phyloP scores from a whole-genome alignment of 2,113 vertebrate species.

The Heterochromis multidens region DNA sequence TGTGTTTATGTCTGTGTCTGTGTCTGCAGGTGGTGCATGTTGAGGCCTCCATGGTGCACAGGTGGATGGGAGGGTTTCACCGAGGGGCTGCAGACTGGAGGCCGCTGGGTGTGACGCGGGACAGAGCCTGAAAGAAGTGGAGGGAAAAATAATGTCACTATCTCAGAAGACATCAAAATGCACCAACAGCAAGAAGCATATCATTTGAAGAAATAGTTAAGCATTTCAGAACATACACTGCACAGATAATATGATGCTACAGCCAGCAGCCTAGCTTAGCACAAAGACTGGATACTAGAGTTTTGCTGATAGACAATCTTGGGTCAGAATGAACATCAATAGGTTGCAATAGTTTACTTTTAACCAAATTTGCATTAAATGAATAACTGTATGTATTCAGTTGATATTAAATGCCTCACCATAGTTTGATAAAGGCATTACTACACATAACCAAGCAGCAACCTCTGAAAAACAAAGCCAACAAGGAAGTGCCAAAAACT shows the following conservation, averaged over 20 bases:
- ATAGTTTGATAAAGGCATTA: neutral
- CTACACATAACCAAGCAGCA: neutral
- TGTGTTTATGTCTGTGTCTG: slow-evolving; percentile 11
- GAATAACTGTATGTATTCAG: no score
- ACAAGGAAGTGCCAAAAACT: neutral
- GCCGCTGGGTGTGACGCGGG: slow-evolving; percentile 90
- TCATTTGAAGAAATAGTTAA: neutral
- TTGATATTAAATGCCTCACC: neutral
- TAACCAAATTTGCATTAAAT: no score
- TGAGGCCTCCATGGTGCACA: slow-evolving; percentile 78
- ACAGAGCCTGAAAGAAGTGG: slow-evolving; percentile 81
- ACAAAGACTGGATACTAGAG: neutral
- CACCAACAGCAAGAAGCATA: fast-evolving
- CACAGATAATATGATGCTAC: neutral
- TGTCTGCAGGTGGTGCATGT: slow-evolving; percentile 80
- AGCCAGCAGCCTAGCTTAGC: neutral
- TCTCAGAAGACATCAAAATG: neutral
- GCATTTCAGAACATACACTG: neutral
- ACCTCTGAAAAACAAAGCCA: neutral
- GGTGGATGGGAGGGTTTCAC: slow-evolving; percentile 76
- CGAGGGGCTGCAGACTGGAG: slow-evolving; percentile 94
- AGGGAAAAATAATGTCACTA: neutral
- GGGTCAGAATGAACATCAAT: neutral
- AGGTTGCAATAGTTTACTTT: neutral
- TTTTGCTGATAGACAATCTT: neutral